phyloP scores from a whole-genome alignment of 35 echinoderm and acorn worm species.

The Hemicentrotus pulcherrimus region DNA sequence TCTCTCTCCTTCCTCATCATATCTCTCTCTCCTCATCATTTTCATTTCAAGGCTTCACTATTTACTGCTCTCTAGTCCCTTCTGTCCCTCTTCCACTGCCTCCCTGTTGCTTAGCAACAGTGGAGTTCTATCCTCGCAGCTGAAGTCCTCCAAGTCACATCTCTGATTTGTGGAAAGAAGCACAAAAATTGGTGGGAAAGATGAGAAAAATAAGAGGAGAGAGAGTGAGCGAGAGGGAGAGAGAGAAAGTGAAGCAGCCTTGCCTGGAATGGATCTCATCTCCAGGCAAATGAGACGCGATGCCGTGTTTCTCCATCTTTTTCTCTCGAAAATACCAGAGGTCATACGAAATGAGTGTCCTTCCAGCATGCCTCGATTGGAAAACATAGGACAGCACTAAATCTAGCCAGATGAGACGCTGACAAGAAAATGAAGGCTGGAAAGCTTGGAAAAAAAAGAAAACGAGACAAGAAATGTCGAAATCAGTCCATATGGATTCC shows the following conservation, averaged over 20 bases:
- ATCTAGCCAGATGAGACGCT: background rate
- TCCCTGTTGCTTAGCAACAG: slow-evolving; percentile 14
- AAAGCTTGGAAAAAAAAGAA: background rate
- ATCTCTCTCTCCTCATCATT: too few species aligned
- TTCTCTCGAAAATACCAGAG: slow-evolving; percentile 8
- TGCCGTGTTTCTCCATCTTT: background rate
- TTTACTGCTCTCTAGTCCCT: background rate
- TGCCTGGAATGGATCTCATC: background rate
- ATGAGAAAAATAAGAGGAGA: background rate
- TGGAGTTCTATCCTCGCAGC: background rate
- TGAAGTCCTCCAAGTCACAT: background rate
- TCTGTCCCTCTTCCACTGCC: background rate
- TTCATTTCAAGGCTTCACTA: background rate
- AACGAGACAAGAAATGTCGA: background rate
- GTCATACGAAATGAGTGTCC: slow-evolving; percentile 30
- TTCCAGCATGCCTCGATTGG: background rate
- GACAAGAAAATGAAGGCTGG: background rate
- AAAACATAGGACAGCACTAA: background rate
- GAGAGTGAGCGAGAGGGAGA: background rate
- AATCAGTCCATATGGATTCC: slow-evolving; percentile 3
- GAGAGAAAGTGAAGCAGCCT: background rate
- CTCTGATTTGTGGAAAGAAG: background rate
- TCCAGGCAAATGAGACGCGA: slow-evolving; percentile 14
- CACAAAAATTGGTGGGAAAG: background rate
- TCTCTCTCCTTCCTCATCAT: background rate